These are phyloP conservation scores for Leptonema lineaticorne DNA, from an alignment of 1,140 invertebrate species.

Conservation along the genomic window DNA sequence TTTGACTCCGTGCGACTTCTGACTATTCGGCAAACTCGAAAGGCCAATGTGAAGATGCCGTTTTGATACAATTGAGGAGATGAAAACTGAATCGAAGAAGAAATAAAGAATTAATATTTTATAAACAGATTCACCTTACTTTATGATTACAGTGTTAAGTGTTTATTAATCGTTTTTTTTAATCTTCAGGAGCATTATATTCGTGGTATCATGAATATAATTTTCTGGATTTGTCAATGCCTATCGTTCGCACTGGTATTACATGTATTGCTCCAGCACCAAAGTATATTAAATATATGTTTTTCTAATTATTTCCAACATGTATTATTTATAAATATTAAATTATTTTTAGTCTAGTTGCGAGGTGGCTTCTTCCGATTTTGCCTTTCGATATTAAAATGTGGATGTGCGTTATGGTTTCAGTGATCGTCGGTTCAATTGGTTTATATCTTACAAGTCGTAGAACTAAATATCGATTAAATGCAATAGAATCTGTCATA, in stretches of 20 bases:
- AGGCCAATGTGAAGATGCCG: no score
- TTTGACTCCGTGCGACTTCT: no score
- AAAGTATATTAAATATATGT: conserved; percentile 44
- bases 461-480: conserved; percentile 32
- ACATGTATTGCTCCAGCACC: conserved; percentile 61
- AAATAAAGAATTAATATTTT: no score
- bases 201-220: conserved; percentile 59
- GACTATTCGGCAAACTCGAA: no score
- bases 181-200: conserved; percentile 57
- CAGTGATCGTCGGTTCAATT: conserved; percentile 46
- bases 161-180: no score
- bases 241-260: conserved; percentile 58
- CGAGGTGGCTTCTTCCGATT: conserved; percentile 50
- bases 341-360: conserved; percentile 44
- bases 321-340: not conserved
- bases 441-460: conserved; percentile 47
- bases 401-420: conserved; percentile 47
- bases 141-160: no score
- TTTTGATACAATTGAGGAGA: no score
- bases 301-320: no score
- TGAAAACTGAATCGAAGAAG: no score
- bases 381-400: conserved; percentile 48
- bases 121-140: no score
- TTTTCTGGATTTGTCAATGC: conserved; percentile 58
- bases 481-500: conserved; percentile 46